Evolutionary conservation across 2,888 invertebrate species (phyloP), one percentile per base, ranked within the genome.

Genomic region (Drosophila ustulata): DNA sequence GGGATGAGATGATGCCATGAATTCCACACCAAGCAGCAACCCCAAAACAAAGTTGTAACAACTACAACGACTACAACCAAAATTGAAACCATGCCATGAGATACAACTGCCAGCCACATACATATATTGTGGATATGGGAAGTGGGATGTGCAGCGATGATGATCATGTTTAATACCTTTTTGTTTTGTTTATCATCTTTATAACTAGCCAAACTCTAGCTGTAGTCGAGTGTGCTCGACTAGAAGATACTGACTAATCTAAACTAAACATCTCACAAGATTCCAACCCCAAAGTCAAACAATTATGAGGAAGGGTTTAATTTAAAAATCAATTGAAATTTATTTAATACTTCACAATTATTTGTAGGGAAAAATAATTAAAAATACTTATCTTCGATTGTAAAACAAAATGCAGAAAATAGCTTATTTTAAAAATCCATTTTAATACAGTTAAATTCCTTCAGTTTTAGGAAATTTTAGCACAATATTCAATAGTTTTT

Each of bases 1-100:
- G 55, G 66, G 79, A 71, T 80, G 55, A 56, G 47, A 47, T 30
- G 83, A 75, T 86, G 82, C 87, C 75, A 80, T 71, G 70, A 82
- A 84, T 85, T 85, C 84, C 89, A 67, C 72, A 78, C 73, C 71
- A 80, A 47, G 67, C 51, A 59, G 37, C 11, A 25, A 25, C 45
- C 18, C 45, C 55, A 50, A 69, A 63, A 82, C 74, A 78, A 61
- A 76, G 74, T 74, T 78, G 78, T 73, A 68, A 65, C 41, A 51
- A 26, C 46, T 13, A 13, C 47, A n/a, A 34, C 53, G 47, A 45
- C 46, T 25, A 66, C 61, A 51, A 66, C 61, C 49, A 80, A 80
- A 58, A 75, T 81, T 66, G 50, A 71, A 79, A 75, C 73, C 82
- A 80, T 69, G 66, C 69, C 68, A 79, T 70, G 52, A 51, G 66